Percentiles rank a stretch among this genome's conserved stretches.
Conservation (phyloP, 2,888 invertebrate species). For the Brachynemurus nebulosus region DNA sequence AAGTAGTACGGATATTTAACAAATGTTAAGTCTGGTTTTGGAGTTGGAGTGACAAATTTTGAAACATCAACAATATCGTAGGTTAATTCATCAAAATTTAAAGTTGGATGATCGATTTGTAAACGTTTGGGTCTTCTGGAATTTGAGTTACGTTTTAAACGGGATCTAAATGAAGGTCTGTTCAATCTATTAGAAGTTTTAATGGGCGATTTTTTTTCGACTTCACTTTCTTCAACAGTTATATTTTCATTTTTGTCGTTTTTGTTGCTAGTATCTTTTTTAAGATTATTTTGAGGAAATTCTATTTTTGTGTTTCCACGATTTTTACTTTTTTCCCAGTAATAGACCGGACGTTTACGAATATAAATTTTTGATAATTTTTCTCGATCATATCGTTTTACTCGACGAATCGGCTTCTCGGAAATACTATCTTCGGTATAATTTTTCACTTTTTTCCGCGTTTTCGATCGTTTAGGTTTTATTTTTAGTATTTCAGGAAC, state of each 20-base stretch:
- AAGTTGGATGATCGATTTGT: conserved; percentile 21
- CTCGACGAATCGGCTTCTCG: neutral
- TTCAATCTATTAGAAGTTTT: neutral
- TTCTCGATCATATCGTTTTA: conserved; percentile 13
- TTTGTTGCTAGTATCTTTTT: neutral
- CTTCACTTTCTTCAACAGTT: too few species aligned
- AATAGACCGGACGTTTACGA: conserved; percentile 16
- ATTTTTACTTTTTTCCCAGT: conserved; percentile 17
- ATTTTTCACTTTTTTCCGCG: conserved; percentile 7
- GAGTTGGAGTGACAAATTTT: conserved; percentile 14
- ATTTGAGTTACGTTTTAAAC: conserved; percentile 6
- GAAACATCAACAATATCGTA: conserved; percentile 15
- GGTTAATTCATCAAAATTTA: conserved; percentile 22
- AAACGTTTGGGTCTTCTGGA: conserved; percentile 16
- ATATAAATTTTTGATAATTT: conserved; percentile 14
- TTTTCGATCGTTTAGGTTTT: conserved; percentile 3
- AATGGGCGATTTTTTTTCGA: too few species aligned
- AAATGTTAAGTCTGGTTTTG: conserved; percentile 14
- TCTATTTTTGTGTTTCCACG: neutral
- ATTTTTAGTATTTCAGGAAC: conserved; percentile 7
- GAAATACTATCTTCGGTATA: neutral
- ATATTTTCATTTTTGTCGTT: neutral
- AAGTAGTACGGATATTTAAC: conserved; percentile 55
- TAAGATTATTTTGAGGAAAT: neutral
- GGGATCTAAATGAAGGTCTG: neutral